Evolutionary conservation across 2,113 vertebrate genomes (phyloP), one percentile per base, ranked within the genome.

Genomic region (Tor tambroides): DNA sequence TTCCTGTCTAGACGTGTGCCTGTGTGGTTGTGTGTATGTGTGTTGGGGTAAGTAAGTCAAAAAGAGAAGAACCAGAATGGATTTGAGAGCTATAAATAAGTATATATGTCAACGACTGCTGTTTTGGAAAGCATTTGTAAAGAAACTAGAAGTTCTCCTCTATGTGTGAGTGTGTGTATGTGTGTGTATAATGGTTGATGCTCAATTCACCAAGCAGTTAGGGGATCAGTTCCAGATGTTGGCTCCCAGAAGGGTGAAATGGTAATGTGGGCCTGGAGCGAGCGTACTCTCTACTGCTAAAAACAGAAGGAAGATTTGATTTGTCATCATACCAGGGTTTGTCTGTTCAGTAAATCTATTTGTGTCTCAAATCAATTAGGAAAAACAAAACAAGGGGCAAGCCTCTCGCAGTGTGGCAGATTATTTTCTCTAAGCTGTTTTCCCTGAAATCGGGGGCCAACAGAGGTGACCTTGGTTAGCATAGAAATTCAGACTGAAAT

Each of bases 171-270:
- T 61, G 81, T 83, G 65, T 84, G 80, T 83, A n/a, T n/a, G n/a
- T n/a, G n/a, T n/a, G n/a, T n/a, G n/a, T 41, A 32, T 63, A 74
- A 85, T 32, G 28, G 77, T 85, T 82, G 49, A 56, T 46, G 59
- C 74, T 83, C 56, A 77, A 74, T 65, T 59, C 30, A 83, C 77
- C 71, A 43, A 65, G 78, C 61, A 51, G 30, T 77, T 51, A 41
- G 46, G 56, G 80, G 88, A 90, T 87, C 59, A 86, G 56, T 87
- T 90, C 88, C 89, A 90, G 89, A 90, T 90, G 89, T 83, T 84
- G 38, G 54, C 49, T 80, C 84, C 35, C 59, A 85, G 83, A 80
- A 67, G 83, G 71, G 41, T 84, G 15, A 83, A 78, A 78, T 84
- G 41, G 38, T 85, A 77, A 85, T 63, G 35, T 10, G 11, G n/a